Percentiles rank a stretch among this genome's conserved stretches.
These are phyloP conservation scores for Caretta caretta DNA, from an alignment of 2,113 vertebrate species.

Conservation along the genomic window DNA sequence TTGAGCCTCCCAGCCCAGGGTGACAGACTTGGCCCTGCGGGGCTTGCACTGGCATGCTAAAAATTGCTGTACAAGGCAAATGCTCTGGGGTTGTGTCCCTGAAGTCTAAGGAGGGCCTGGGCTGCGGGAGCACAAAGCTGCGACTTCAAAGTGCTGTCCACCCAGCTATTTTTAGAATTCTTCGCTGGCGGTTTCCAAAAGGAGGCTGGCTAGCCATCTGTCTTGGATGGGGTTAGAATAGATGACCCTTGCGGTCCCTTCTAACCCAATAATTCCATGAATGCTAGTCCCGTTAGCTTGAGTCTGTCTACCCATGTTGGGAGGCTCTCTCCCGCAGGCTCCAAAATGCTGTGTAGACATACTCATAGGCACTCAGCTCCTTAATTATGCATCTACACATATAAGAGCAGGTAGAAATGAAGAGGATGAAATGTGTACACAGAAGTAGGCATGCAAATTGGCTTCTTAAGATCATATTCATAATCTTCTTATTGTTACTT, in stretches of 20 bases:
- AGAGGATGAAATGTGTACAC: background rate
- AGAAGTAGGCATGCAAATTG: background rate
- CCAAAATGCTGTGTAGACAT: background rate
- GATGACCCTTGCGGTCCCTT: background rate
- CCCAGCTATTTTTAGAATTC: background rate
- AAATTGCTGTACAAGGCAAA: background rate
- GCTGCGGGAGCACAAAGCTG: no score
- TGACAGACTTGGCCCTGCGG: background rate
- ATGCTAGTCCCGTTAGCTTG: background rate
- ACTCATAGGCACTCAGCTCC: background rate
- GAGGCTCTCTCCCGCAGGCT: background rate
- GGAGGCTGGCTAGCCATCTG: background rate
- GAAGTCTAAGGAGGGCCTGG: background rate
- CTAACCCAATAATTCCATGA: background rate
- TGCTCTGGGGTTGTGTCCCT: background rate
- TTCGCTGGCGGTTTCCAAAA: background rate
- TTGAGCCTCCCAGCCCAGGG: background rate
- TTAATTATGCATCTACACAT: background rate
- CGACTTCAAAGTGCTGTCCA: no score
- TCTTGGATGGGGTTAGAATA: background rate
- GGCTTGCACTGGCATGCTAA: background rate
- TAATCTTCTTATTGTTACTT: background rate
- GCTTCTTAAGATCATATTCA: background rate
- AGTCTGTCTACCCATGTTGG: background rate
- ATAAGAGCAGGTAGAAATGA: background rate